Conservation (phyloP, 1,140 invertebrate genomes). For the Cyphomyrmex costatus region DNA sequence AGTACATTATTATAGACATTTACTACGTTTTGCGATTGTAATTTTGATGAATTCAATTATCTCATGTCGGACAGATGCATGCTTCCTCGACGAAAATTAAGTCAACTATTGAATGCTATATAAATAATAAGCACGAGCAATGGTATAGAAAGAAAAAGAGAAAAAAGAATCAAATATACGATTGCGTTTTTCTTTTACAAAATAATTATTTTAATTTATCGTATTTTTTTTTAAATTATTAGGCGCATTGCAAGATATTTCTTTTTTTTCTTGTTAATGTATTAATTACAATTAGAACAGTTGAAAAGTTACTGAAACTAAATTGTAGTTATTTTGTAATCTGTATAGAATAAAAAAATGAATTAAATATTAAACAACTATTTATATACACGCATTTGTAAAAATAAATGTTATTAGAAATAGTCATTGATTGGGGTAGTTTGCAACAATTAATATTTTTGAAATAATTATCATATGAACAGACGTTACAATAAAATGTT, state of each 20-base stretch:
- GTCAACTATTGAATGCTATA: background rate
- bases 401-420: background rate
- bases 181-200: conserved; percentile 2
- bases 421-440: background rate
- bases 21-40: conserved; percentile 19
- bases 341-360: background rate
- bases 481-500: background rate
- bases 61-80: background rate
- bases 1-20: conserved; percentile 47
- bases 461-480: background rate
- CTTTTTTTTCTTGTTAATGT: background rate
- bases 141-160: background rate
- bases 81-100: background rate
- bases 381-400: background rate
- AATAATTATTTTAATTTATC: conserved; percentile 1
- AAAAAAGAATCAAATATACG: background rate
- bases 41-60: conserved; percentile 1
- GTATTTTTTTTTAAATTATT: background rate
- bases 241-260: background rate
- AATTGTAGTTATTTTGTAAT: background rate
- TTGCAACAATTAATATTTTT: background rate
- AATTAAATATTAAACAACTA: background rate
- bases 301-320: background rate
- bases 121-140: background rate
- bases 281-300: background rate